Conservation (phyloP, 2,888 invertebrate genomes). For the Lasioglossum vierecki region DNA sequence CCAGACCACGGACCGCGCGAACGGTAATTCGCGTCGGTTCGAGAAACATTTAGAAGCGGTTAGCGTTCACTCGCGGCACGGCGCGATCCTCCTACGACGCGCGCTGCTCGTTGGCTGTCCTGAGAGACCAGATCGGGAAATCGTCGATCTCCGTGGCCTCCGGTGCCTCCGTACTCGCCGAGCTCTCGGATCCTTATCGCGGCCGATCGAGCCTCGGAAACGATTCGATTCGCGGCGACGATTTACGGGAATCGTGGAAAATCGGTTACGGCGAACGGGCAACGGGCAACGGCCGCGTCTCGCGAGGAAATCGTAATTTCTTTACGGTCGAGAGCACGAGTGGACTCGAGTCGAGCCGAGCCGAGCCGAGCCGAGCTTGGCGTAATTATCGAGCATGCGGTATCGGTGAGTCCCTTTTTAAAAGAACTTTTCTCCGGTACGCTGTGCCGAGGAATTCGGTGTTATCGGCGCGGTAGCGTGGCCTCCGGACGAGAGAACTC, state of each 20-base stretch:
- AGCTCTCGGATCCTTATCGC: constrained; percentile 30
- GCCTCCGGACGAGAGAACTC: neutral
- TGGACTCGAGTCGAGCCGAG: neutral
- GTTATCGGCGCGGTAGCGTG: constrained; percentile 43
- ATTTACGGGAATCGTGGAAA: constrained; percentile 42
- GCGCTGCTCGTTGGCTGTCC: constrained; percentile 51
- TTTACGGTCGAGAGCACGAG: neutral
- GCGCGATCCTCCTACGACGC: constrained; percentile 66
- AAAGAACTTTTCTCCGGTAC: constrained; percentile 14
- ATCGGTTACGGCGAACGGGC: constrained; percentile 36
- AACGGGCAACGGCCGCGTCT: neutral
- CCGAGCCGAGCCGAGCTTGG: neutral
- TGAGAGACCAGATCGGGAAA: constrained; percentile 23
- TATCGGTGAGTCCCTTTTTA: constrained; percentile 52
- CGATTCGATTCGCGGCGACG: constrained; percentile 29
- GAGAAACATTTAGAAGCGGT: constrained; percentile 75
- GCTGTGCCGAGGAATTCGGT: constrained; percentile 40
- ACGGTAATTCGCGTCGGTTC: constrained; percentile 74
- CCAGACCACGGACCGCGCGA: constrained; percentile 22
- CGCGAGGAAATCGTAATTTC: constrained; percentile 32
- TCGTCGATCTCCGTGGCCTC: constrained; percentile 4
- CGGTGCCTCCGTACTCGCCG: neutral
- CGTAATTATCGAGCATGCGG: constrained; percentile 52
- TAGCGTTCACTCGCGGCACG: constrained; percentile 60
- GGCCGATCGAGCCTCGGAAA: constrained; percentile 5